A percentile compares a stretch with the other conserved stretches of the same genome.
These are phyloP conservation scores for Cydia strobilella DNA, from an alignment of 1,140 invertebrate species.

Conservation along the genomic window DNA sequence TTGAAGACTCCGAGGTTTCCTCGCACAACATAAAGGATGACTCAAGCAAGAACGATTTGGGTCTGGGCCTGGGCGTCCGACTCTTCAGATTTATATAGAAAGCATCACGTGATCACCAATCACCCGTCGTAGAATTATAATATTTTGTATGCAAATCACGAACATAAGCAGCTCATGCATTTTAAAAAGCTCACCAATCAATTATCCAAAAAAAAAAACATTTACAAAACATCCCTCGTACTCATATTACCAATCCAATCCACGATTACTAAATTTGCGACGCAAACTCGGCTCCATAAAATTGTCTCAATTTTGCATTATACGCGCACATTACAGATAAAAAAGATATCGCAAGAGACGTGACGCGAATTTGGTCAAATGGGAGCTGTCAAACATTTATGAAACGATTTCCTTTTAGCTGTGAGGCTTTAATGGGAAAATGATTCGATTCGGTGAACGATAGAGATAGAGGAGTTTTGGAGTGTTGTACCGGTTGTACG, in stretches of 20 bases:
- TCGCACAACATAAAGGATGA: no score
- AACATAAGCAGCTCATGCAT: not conserved
- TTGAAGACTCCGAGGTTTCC: no score
- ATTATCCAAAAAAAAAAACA: not conserved
- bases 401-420: slow-evolving; percentile 8
- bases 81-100: no score
- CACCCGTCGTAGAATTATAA: no score
- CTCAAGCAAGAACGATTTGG: no score
- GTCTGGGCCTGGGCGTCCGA: no score
- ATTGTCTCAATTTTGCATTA: slow-evolving; percentile 25
- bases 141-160: no score
- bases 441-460: not conserved
- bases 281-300: slow-evolving; percentile 9
- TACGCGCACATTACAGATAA: slow-evolving; percentile 18
- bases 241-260: not conserved
- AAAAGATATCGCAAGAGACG: slow-evolving; percentile 5
- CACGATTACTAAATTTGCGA: not conserved
- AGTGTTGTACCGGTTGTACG: no score
- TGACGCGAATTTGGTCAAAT: slow-evolving; percentile 19
- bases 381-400: slow-evolving; percentile 18
- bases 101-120: no score
- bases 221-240: not conserved
- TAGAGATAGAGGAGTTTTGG: not conserved
- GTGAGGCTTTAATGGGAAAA: not conserved
- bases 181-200: not conserved